Evolutionary conservation across 2,888 invertebrate genomes (phyloP).

Genomic region (Calameuta idolon): DNA sequence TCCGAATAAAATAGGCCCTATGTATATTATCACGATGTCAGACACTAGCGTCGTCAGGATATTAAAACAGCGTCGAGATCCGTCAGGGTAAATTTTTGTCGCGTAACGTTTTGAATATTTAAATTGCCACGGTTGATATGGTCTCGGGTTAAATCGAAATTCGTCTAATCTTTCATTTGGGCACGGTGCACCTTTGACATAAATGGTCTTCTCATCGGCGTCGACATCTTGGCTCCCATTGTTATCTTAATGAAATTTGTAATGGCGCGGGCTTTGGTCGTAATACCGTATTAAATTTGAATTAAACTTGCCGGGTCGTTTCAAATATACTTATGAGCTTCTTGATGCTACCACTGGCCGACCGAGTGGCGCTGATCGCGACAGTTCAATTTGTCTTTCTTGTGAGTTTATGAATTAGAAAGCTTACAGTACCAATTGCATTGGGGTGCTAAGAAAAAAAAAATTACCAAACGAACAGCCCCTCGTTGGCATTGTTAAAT

Average conservation of each 20-base stretch:
- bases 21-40: not conserved
- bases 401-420: not conserved
- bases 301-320: not conserved
- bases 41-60: not conserved
- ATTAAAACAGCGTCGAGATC: not conserved
- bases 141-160: constrained; percentile 9
- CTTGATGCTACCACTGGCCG: not conserved
- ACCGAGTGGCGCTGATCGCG: not conserved
- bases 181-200: not conserved
- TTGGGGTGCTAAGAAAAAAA: not conserved
- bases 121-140: constrained; percentile 6
- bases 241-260: not conserved
- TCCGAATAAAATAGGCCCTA: not conserved
- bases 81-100: not conserved
- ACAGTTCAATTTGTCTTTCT: not conserved
- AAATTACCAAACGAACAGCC: not conserved
- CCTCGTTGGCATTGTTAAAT: not conserved
- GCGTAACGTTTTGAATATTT: constrained; percentile 3
- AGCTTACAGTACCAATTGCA: not conserved
- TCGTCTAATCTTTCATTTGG: not conserved
- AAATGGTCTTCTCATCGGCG: not conserved
- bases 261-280: not conserved
- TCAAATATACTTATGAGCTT: not conserved
- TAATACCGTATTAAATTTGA: not conserved
- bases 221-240: not conserved